Evolutionary conservation across 2,888 invertebrate genomes (phyloP).

Genomic region (Dynastes maya): DNA sequence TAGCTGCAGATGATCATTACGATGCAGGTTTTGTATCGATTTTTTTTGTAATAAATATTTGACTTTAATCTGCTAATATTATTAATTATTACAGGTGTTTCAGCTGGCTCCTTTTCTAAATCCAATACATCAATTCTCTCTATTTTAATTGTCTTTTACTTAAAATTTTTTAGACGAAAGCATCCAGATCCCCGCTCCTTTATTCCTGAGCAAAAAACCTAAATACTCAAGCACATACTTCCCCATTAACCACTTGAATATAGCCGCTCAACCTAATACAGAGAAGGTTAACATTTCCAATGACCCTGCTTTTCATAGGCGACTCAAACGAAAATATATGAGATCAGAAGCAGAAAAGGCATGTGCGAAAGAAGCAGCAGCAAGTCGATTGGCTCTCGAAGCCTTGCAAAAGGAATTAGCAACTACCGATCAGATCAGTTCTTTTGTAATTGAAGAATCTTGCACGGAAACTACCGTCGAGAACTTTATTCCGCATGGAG

Average conservation of each 20-base stretch:
- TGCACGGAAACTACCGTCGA: slow-evolving; percentile 68
- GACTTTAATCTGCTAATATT: slow-evolving; percentile 7
- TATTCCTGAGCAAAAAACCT: slow-evolving; percentile 67
- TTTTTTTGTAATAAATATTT: slow-evolving; percentile 17
- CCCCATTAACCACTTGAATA: slow-evolving; percentile 56
- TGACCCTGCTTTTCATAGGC: slow-evolving; percentile 60
- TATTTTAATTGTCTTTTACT: not conserved
- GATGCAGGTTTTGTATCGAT: slow-evolving; percentile 53
- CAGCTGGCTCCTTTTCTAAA: too few species aligned
- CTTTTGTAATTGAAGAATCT: slow-evolving; percentile 68
- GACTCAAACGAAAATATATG: slow-evolving; percentile 64
- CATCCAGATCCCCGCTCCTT: slow-evolving; percentile 65
- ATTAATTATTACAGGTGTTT: too few species aligned
- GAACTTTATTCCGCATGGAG: slow-evolving; percentile 66
- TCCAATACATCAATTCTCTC: too few species aligned
- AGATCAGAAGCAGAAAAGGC: slow-evolving; percentile 67
- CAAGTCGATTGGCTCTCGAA: slow-evolving; percentile 69
- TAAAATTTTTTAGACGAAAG: slow-evolving; percentile 52
- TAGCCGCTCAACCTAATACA: slow-evolving; percentile 28
- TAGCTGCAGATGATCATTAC: slow-evolving; percentile 66
- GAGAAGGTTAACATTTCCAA: slow-evolving; percentile 51
- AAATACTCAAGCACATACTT: slow-evolving; percentile 66
- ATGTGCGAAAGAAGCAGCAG: slow-evolving; percentile 69
- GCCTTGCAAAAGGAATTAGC: slow-evolving; percentile 70
- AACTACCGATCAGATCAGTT: slow-evolving; percentile 64